A percentile compares a stretch with the other conserved stretches of the same genome.
phyloP scores from a whole-genome alignment of 2,113 vertebrate species.

The Lophura nycthemera region DNA sequence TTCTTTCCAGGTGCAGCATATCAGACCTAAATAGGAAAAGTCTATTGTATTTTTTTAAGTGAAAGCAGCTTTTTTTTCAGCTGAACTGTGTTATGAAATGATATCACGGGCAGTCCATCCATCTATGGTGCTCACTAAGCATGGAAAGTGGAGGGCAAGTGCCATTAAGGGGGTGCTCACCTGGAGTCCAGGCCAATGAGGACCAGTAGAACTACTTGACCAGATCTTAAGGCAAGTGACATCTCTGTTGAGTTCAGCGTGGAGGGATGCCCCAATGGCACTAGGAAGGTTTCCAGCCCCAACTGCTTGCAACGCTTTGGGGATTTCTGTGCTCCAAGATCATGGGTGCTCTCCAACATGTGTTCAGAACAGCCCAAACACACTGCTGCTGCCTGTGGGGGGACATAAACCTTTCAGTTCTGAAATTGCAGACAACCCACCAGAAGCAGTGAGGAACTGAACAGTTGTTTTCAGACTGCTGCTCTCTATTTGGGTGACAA shows the following conservation, averaged over 20 bases:
- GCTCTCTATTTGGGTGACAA: neutral
- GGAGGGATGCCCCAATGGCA: neutral
- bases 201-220: neutral
- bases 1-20: neutral
- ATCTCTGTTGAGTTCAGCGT: neutral
- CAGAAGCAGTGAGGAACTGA: neutral
- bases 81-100: neutral
- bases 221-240: neutral
- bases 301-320: fast-evolving
- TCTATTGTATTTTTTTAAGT: neutral
- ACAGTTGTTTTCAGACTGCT: neutral
- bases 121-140: neutral
- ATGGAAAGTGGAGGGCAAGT: neutral
- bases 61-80: neutral
- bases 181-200: neutral
- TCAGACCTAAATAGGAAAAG: neutral
- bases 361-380: neutral
- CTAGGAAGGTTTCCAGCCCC: neutral
- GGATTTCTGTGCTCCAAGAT: neutral
- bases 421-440: neutral
- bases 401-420: neutral
- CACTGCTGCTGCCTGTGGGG: neutral
- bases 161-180: neutral
- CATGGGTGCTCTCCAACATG: fast-evolving
- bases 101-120: neutral